Evolutionary conservation across 1,140 invertebrate genomes (phyloP).

Genomic region (Metopolophium dirhodum): DNA sequence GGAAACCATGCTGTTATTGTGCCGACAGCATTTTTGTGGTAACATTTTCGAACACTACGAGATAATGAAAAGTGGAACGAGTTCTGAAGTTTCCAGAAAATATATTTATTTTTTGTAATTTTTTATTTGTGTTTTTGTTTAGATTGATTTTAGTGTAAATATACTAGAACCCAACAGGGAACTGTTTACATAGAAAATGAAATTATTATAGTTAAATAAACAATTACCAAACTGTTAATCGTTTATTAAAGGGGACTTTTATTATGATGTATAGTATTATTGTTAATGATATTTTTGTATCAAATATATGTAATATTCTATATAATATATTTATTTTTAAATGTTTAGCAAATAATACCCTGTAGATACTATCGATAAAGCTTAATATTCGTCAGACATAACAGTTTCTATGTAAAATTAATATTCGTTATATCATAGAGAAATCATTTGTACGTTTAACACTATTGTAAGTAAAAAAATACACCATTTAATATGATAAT

Average conservation of each 20-base stretch:
- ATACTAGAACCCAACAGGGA: too few relatives aligned
- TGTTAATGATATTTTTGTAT: not conserved
- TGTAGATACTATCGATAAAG: not conserved
- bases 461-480: not conserved
- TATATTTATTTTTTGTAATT: not conserved
- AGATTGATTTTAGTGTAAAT: not conserved
- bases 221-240: not conserved
- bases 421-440: not conserved
- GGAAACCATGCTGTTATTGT: not conserved
- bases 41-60: not conserved
- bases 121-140: not conserved
- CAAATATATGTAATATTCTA: not conserved
- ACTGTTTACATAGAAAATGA: too few relatives aligned
- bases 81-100: not conserved
- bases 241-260: not conserved
- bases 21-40: not conserved
- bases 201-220: too few relatives aligned
- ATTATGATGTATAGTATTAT: not conserved
- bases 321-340: not conserved
- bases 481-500: not conserved
- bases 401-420: not conserved
- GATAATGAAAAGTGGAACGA: not conserved
- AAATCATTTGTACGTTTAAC: too few relatives aligned
- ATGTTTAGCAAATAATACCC: not conserved
- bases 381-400: too few relatives aligned